Percentiles rank a stretch among this genome's conserved stretches.
Evolutionary conservation across 2,113 vertebrate genomes (phyloP).

Genomic region (Desmodus rotundus): DNA sequence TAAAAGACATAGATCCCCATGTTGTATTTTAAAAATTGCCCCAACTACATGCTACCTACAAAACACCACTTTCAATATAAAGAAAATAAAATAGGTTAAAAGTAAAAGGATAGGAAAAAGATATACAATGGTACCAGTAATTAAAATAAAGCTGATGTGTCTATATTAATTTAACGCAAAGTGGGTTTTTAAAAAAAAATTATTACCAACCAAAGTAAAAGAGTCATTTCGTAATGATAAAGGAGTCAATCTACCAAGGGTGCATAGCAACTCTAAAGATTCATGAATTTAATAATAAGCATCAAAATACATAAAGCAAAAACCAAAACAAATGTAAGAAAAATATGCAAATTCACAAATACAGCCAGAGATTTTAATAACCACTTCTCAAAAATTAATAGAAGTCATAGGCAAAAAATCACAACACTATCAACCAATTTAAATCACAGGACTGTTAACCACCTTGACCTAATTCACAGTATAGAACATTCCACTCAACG

Average conservation of each 20-base stretch:
- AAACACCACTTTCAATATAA: neutral
- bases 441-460: neutral
- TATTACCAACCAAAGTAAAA: neutral
- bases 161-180: neutral
- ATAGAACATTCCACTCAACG: neutral
- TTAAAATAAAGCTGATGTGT: neutral
- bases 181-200: neutral
- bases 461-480: neutral
- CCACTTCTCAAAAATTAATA: neutral
- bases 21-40: neutral
- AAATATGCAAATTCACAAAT: neutral
- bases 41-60: neutral
- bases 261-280: neutral
- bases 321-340: neutral
- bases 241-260: neutral
- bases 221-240: neutral
- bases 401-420: neutral
- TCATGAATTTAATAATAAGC: neutral
- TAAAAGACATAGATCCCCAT: neutral
- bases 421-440: neutral
- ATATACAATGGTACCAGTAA: neutral
- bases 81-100: neutral
- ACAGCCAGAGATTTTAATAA: neutral
- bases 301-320: neutral
- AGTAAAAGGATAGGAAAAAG: neutral